Percentiles rank a stretch among this genome's conserved stretches.
These are phyloP conservation scores for Drosophila meridiana DNA, from an alignment of 2,888 invertebrate species.

Conservation along the genomic window DNA sequence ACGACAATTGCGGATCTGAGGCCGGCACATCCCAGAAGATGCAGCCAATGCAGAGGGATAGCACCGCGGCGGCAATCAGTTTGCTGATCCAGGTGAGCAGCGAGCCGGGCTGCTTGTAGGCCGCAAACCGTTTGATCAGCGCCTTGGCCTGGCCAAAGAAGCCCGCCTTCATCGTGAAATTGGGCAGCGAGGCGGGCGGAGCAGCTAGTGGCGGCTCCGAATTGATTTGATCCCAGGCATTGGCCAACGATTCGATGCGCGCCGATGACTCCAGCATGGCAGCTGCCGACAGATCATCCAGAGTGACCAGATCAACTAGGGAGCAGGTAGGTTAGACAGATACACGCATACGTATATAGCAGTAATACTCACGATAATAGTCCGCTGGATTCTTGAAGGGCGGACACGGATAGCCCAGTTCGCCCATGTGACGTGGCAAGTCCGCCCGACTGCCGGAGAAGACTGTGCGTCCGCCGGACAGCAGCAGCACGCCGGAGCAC, in stretches of 20 bases:
- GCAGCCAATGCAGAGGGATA: slow-evolving; percentile 93
- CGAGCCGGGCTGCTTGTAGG: slow-evolving; percentile 94
- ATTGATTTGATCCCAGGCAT: slow-evolving; percentile 87
- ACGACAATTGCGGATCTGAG: slow-evolving; percentile 89
- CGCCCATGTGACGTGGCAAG: slow-evolving; percentile 96
- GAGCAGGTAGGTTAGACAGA: neutral
- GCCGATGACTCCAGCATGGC: slow-evolving; percentile 98
- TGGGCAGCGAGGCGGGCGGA: slow-evolving; percentile 91
- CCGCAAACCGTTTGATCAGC: slow-evolving; percentile 86
- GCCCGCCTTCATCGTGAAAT: slow-evolving; percentile 88
- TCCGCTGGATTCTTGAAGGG: slow-evolving; percentile 98
- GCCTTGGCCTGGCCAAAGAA: slow-evolving; percentile 90
- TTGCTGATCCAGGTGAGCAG: slow-evolving; percentile 92
- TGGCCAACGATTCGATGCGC: slow-evolving; percentile 95
- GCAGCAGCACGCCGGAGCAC: slow-evolving; percentile 89
- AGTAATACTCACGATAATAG: slow-evolving; percentile 94
- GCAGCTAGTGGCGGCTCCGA: slow-evolving; percentile 87
- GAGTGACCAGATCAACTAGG: slow-evolving; percentile 95
- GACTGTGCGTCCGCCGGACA: slow-evolving; percentile 96
- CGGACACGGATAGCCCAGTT: slow-evolving; percentile 96
- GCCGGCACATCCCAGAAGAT: slow-evolving; percentile 95
- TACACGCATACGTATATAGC: neutral
- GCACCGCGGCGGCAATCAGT: slow-evolving; percentile 91
- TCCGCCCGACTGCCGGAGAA: slow-evolving; percentile 95
- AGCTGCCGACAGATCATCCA: slow-evolving; percentile 96